Base-by-base conservation (phyloP, 2,113 vertebrate genomes). In the Ammodytes dubius region DNA sequence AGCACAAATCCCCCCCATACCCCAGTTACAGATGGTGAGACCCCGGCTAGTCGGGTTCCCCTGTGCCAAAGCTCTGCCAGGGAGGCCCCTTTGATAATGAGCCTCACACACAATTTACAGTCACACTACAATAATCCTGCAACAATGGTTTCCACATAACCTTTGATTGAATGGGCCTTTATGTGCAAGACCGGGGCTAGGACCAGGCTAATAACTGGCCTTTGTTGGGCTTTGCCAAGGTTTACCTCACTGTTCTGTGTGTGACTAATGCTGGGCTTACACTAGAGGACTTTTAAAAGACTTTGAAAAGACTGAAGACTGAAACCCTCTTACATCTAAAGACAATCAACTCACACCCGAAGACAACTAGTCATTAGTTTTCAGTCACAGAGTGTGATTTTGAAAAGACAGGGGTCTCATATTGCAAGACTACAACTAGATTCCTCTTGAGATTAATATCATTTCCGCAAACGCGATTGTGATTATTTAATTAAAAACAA, bases 91-190 rank as follows among this genome's bases (percentile, higher is more conserved):
- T 90, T 93, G 90, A 93, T 92, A 90, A 91, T 87, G 69, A 90
- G 76, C 78, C 82, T 85, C 68, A 84, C 78, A 74, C 81, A 82
- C 88, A 88, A 89, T 93, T 95, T 94, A 93, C 86, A 88, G 83
- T 78, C 84, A 74, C 71, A 65, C 73, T 88, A 90, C 90, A 93
- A 89, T 89, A 88, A 90, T 92, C 82, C 85, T 57, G 72, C 70
- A 93, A 93, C 92, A 92, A 91, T 74, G 86, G 76, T 92, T 92
- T 89, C 89, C 89, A 91, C 85, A 90, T 78, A 92, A 90, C 88
- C 75, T 92, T 92, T 81, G 71, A 91, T 87, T 87, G 89, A 91
- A 87, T 43, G 65, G 71, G 74, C 57, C 74, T 87, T 91, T 84
- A 88, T 70, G 57, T 84, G 83, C 49, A 74, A 37, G 70, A 70